phyloP scores from a whole-genome alignment of 2,113 vertebrate genomes.

The Arizona elegans region DNA sequence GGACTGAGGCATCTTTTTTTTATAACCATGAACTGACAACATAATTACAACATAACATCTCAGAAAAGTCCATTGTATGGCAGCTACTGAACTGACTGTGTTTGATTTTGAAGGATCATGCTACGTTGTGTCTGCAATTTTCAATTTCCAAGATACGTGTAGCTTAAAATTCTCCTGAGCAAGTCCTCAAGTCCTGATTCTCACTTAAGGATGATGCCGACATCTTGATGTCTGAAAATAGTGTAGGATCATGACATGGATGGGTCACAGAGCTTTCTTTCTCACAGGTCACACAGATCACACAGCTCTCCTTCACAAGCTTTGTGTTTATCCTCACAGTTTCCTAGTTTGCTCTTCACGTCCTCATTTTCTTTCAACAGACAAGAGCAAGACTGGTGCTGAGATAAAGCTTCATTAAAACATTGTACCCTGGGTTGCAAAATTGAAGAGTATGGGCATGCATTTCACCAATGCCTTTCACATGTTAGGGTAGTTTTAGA shows the following conservation, averaged over 20 bases:
- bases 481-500: not conserved
- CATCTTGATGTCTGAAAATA: not conserved
- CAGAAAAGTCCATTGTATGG: not conserved
- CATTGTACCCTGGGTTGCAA: not conserved
- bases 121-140: not conserved
- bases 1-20: not conserved
- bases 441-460: not conserved
- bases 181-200: not conserved
- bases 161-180: not conserved
- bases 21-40: not conserved
- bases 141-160: not conserved
- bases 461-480: not conserved
- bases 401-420: not conserved
- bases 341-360: not conserved
- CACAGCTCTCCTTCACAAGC: not conserved
- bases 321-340: not conserved
- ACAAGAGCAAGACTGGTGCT: not conserved
- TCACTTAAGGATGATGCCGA: not conserved
- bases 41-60: not conserved
- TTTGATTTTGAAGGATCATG: not conserved
- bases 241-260: not conserved
- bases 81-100: not conserved
- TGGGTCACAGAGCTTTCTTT: not conserved
- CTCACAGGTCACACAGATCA: not conserved
- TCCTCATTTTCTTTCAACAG: not conserved